These are phyloP conservation scores for Callipepla californica DNA, from an alignment of 2,113 vertebrate species.

Conservation along the genomic window DNA sequence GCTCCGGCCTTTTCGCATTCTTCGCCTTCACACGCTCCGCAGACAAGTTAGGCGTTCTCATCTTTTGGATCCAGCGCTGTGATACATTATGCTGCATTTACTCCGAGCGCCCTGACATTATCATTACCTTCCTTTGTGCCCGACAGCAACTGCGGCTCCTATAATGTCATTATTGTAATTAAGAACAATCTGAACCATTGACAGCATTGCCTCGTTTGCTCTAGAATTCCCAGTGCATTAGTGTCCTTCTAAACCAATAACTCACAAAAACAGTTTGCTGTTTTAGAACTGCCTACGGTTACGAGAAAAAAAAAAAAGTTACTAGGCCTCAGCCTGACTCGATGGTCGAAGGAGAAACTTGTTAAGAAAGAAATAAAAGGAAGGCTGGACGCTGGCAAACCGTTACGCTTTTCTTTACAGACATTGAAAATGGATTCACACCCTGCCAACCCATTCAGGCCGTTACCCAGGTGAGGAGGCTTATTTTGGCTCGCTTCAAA, in stretches of 20 bases:
- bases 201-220: constrained; percentile 49
- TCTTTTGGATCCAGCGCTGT: constrained; percentile 54
- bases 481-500: constrained; percentile 60
- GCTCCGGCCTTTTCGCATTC: constrained; percentile 8
- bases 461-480: constrained; percentile 57
- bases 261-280: constrained; percentile 63
- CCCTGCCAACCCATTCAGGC: constrained; percentile 60
- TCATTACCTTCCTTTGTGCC: constrained; percentile 62
- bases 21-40: constrained; percentile 48
- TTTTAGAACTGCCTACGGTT: constrained; percentile 35
- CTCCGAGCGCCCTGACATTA: constrained; percentile 48
- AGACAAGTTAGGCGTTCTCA: constrained; percentile 54
- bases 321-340: constrained; percentile 4
- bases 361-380: constrained; percentile 36
- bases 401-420: constrained; percentile 4
- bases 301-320: constrained; percentile 9
- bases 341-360: constrained; percentile 11
- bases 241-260: constrained; percentile 60
- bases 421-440: constrained; percentile 43
- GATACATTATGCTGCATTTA: constrained; percentile 61
- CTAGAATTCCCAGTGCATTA: constrained; percentile 54
- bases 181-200: constrained; percentile 71
- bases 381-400: constrained; percentile 29
- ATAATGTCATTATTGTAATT: constrained; percentile 64
- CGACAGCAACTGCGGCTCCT: constrained; percentile 53